Base-by-base conservation (phyloP, 2,888 invertebrate genomes). In the Nemotelus pantherinus region DNA sequence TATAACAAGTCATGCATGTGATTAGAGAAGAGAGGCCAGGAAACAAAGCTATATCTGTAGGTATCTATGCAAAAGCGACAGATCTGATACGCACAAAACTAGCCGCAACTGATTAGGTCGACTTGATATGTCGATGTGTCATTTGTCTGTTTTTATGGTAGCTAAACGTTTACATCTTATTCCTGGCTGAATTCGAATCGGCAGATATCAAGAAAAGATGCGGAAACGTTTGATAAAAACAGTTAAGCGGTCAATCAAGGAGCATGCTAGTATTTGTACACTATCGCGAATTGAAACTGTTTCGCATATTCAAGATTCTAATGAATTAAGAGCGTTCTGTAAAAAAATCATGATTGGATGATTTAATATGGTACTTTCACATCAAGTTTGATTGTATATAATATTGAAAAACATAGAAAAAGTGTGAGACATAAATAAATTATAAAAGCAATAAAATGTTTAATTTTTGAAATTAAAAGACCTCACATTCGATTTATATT, bases 1-100 rank as follows among this genome's bases (percentile, higher is more conserved):
- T 74, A 74, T 60, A 58, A 74, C 74, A 74, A 74, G 74, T 60
- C 74, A 74, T 74, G 74, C 74, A 63, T 74, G 47, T 74, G 60
- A 74, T 74, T 60, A 74, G 60, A 60, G 48, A 41, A 7, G 25
- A 25, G 60, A 74, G 58, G 72, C 70, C 70, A 70, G 70, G 70
- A 70, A 70, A 25, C 70, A 53, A 53, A 43, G 9, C 70, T 70
- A 70, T 55, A 63, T 9, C 7, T 67, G 25, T 39, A 25, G 10
- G 39, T 67, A 67, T 44, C 4, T 10, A 7, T 43, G 45, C 45
- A 64, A 4, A 57, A n/a, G 57, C 25, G 25, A n/a, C n/a, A n/a
- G 50, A 3, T 4, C 55, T 55, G n/a, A 4, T 55, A 43, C 25
- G 41, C 3, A 47, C 6, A 55, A 41, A 25, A 6, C 25, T 55